phyloP scores from a whole-genome alignment of 2,888 invertebrate species.

The Tenthredo mesomela region DNA sequence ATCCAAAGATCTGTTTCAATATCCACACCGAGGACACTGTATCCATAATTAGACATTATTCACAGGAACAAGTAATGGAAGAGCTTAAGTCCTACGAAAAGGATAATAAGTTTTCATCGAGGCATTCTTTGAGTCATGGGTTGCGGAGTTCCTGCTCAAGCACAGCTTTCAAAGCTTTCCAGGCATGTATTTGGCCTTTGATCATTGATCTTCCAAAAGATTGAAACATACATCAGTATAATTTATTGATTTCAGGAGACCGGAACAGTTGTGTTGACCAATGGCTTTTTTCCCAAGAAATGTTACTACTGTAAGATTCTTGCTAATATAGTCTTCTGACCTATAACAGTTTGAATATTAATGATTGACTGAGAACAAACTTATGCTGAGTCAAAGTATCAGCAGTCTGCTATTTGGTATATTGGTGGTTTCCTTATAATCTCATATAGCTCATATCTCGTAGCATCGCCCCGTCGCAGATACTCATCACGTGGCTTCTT shows the following conservation, averaged over 20 bases:
- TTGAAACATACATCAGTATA: constrained; percentile 18
- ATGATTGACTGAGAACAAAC: background rate
- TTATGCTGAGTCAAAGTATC: background rate
- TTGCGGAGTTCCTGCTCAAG: constrained; percentile 83
- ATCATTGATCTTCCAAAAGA: constrained; percentile 18
- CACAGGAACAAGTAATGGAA: constrained; percentile 80
- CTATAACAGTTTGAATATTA: background rate
- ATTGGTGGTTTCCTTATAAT: background rate
- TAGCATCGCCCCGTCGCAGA: no score
- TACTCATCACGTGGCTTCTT: no score
- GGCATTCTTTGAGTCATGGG: constrained; percentile 73
- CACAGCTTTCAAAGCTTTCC: constrained; percentile 82
- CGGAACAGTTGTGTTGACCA: constrained; percentile 88
- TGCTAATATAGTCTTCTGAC: background rate
- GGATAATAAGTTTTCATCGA: constrained; percentile 77
- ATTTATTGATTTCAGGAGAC: constrained; percentile 83
- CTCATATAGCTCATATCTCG: constrained; percentile 56
- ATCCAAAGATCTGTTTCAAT: background rate
- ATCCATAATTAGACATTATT: constrained; percentile 9
- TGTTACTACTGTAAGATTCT: constrained; percentile 82
- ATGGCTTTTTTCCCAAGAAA: constrained; percentile 83
- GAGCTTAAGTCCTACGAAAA: constrained; percentile 83
- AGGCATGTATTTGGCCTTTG: constrained; percentile 75
- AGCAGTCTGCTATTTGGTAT: background rate
- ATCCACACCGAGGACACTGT: background rate